These are phyloP conservation scores for Drosophila pseudoananassae DNA, from an alignment of 1,140 invertebrate species.

Conservation along the genomic window DNA sequence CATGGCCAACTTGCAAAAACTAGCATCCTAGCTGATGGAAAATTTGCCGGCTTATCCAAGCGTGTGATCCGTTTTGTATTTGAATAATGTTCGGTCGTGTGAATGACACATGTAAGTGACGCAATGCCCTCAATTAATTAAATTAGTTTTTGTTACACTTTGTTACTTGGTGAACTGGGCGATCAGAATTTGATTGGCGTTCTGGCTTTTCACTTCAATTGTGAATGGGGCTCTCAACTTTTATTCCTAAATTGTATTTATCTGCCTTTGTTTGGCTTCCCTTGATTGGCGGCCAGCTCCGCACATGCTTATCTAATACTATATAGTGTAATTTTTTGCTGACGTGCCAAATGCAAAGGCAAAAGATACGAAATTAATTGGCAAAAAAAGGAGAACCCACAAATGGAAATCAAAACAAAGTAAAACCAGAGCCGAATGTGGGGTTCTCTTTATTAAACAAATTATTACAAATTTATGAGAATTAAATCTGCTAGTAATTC, in stretches of 20 bases:
- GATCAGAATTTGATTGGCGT: constrained; percentile 12
- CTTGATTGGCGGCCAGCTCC: constrained; percentile 53
- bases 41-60: constrained; percentile 17
- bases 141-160: constrained; percentile 25
- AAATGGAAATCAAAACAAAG: constrained; percentile 53
- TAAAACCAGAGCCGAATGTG: constrained; percentile 12
- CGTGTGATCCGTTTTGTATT: constrained; percentile 37
- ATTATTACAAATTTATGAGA: not conserved
- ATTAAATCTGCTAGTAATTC: not conserved
- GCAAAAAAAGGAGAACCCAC: constrained; percentile 42
- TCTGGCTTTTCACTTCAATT: constrained; percentile 10
- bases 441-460: constrained; percentile 3
- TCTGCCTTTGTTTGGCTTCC: constrained; percentile 39
- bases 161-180: not conserved
- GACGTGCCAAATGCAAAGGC: constrained; percentile 40
- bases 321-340: constrained; percentile 31
- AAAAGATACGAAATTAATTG: constrained; percentile 44
- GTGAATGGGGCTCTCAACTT: constrained; percentile 10
- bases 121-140: constrained; percentile 53
- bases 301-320: constrained; percentile 67
- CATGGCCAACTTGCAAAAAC: constrained; percentile 28
- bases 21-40: constrained; percentile 24
- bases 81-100: constrained; percentile 28
- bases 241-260: constrained; percentile 33
- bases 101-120: constrained; percentile 69